phyloP scores from a whole-genome alignment of 1,140 invertebrate genomes.

The Diploscapter pachys region DNA sequence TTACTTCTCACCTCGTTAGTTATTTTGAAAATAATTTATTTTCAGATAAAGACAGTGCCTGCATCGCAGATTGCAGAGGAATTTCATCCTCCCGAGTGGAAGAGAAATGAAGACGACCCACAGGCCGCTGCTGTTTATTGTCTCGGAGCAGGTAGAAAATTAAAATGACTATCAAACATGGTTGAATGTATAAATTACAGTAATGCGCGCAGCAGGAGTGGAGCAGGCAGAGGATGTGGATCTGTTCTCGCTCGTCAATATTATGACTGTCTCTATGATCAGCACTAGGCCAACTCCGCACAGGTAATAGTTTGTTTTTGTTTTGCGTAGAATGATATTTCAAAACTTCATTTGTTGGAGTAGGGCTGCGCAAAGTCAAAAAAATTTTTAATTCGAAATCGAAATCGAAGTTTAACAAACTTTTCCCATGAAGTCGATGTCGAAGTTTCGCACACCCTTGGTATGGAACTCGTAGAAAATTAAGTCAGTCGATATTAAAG shows the following conservation, averaged over 20 bases:
- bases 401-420: too few relatives aligned
- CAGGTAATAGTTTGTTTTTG: neutral
- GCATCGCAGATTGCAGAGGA: slow-evolving; percentile 6
- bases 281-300: slow-evolving; percentile 34
- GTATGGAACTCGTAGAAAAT: too few relatives aligned
- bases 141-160: slow-evolving; percentile 23
- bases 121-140: slow-evolving; percentile 34
- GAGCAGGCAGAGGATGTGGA: slow-evolving; percentile 28
- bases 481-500: too few relatives aligned
- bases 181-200: slow-evolving; percentile 2
- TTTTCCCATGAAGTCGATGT: too few relatives aligned
- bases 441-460: too few relatives aligned
- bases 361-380: too few relatives aligned
- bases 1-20: neutral
- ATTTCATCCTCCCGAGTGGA: slow-evolving; percentile 34
- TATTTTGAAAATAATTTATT: slow-evolving; percentile 1
- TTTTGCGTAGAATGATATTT: too few relatives aligned
- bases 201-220: slow-evolving; percentile 26
- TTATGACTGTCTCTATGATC: slow-evolving; percentile 33
- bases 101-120: slow-evolving; percentile 22
- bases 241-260: slow-evolving; percentile 36
- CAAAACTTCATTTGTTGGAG: too few relatives aligned
- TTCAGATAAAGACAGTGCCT: slow-evolving; percentile 27
- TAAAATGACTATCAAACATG: neutral
- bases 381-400: too few relatives aligned